Evolutionary conservation across 1,140 invertebrate species (phyloP), one percentile per base, ranked within the genome.

Genomic region (Spodoptera frugiperda): DNA sequence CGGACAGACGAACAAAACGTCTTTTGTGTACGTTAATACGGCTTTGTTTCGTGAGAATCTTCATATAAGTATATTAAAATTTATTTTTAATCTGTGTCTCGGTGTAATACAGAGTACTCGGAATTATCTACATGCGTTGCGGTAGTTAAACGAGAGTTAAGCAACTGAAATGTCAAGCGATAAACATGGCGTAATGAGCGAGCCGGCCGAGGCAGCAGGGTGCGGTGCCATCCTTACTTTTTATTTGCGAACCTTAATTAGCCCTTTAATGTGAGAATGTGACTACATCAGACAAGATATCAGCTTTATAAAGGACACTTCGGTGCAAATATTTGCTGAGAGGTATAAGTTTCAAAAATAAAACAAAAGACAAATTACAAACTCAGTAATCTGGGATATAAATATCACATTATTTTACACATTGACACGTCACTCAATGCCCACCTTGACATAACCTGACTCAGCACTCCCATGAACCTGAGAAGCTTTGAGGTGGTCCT

Each of bases 21-120:
- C 67, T 70, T 70, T 65, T 44, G 67, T 67, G 5, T 54, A 75
- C 39, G 72, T 65, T 71, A 76, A 57, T 70, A 53, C 54, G 48
- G 25, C 75, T 78, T 82, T 82, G 73, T 82, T 77, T 80, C 73
- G 78, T 82, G 81, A 63, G 81, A 82, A 80, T 73, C 46, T 73
- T 65, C 46, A 48, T 48, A 53, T 79, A 73, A 59, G 54, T 44
- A 48, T 73, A 59, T 73, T 48, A 73, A 73, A 17, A 71, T 71
- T 71, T 71, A 71, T 71, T 74, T 74, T 74, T 74, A 74, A 74
- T 63, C 72, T 74, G 72, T 53, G n/a, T 39, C n/a, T 44, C n/a
- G n/a, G 53, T 46, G 61, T 65, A 65, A 25, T 49, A 65, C 30
- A 21, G 33, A 14, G 39, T 65, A 65, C 61, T 48, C 15, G 61